Percentiles rank a stretch among this genome's conserved stretches.
Conservation (phyloP, 2,113 vertebrate genomes). For the Lycaon pictus region DNA sequence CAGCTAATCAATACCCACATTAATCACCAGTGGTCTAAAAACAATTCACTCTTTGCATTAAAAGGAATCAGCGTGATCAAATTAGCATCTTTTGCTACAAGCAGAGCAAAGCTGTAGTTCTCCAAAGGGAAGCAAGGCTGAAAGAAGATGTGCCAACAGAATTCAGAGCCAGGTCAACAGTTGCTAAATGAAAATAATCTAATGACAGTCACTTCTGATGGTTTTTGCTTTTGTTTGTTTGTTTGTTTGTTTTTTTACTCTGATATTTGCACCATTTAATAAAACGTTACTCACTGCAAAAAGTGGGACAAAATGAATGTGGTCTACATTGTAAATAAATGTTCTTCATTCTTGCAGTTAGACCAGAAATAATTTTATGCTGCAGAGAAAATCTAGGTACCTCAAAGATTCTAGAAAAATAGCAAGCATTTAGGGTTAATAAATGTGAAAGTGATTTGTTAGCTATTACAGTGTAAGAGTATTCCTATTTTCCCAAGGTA, state of each 20-base stretch:
- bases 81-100: conserved; percentile 83
- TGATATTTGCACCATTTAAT: neutral
- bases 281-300: conserved; percentile 18
- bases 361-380: neutral
- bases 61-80: conserved; percentile 81
- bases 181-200: neutral
- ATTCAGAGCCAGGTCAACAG: neutral
- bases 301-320: neutral
- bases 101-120: conserved; percentile 41
- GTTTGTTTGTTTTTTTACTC: neutral
- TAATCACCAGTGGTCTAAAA: conserved; percentile 89
- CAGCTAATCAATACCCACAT: conserved; percentile 89
- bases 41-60: conserved; percentile 89
- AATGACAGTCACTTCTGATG: neutral
- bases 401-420: conserved; percentile 25
- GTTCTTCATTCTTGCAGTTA: conserved; percentile 19
- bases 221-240: neutral
- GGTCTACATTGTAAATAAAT: neutral
- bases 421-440: neutral
- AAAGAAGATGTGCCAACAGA: neutral
- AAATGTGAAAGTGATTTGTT: neutral
- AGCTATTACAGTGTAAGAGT: neutral
- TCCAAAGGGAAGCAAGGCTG: conserved; percentile 14
- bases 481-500: neutral
- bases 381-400: neutral